Percentiles rank a stretch among this genome's conserved stretches.
These are phyloP conservation scores for Scytalopus superciliaris DNA, from an alignment of 2,113 vertebrate species.

Conservation along the genomic window DNA sequence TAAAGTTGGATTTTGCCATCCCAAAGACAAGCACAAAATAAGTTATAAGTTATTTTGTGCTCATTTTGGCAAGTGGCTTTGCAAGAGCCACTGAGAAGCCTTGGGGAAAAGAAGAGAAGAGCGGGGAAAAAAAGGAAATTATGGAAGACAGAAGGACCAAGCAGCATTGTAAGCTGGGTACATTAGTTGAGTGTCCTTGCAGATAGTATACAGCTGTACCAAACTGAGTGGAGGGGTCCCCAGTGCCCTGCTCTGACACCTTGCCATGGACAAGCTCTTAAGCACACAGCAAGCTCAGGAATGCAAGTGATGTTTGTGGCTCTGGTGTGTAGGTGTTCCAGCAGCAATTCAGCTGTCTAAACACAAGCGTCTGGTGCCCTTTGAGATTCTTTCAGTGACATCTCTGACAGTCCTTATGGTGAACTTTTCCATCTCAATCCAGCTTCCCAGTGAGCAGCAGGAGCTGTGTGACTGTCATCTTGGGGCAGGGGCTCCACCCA, in stretches of 20 bases:
- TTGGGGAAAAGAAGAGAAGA: neutral
- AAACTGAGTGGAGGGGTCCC: neutral
- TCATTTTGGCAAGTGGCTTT: neutral
- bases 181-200: neutral
- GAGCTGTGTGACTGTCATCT: neutral
- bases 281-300: neutral
- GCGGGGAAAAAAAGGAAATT: neutral
- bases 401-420: neutral
- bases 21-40: neutral
- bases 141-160: neutral
- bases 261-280: neutral
- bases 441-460: neutral
- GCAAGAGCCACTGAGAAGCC: neutral
- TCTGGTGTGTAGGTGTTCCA: neutral
- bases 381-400: neutral
- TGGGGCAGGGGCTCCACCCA: neutral
- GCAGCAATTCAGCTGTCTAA: neutral
- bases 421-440: neutral
- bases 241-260: neutral
- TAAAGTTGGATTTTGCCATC: neutral
- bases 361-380: neutral
- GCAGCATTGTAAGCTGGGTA: neutral
- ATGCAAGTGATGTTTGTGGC: neutral
- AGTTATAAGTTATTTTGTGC: neutral
- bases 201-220: neutral